Conservation (phyloP, 1,140 invertebrate genomes). For the Panagrolaimus sp. region DNA sequence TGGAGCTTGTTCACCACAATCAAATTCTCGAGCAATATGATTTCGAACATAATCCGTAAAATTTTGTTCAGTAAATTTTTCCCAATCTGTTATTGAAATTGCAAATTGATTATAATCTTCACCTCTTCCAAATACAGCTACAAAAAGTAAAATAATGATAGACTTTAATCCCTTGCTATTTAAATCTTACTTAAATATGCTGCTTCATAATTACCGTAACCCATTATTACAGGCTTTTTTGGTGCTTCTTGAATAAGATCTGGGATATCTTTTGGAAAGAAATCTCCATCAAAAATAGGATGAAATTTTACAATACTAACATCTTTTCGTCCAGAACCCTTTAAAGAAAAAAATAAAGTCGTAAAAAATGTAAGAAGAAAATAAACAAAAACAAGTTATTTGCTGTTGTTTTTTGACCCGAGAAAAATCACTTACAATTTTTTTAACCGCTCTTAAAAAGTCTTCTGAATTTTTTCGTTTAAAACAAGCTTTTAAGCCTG, state of each 20-base stretch:
- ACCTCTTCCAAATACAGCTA: neutral
- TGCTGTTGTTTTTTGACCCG: no score
- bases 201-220: slow-evolving; percentile 13
- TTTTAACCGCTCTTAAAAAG: slow-evolving; percentile 12
- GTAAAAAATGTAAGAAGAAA: no score
- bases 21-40: neutral
- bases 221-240: slow-evolving; percentile 11
- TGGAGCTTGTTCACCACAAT: neutral
- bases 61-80: slow-evolving; percentile 3
- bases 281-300: slow-evolving; percentile 24
- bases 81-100: neutral
- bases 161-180: neutral
- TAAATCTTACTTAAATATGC: neutral
- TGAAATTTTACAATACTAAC: slow-evolving; percentile 14
- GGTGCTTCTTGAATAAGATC: slow-evolving; percentile 15
- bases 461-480: neutral
- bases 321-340: no score
- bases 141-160: neutral
- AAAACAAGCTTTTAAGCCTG: no score
- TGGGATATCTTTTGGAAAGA: slow-evolving; percentile 19
- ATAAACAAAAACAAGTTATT: no score
- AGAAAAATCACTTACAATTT: no score
- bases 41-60: neutral
- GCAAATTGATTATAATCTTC: neutral
- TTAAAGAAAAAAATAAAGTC: no score